Base-by-base conservation (phyloP, 2,113 vertebrate species). In the Phalacrocorax aristotelis region DNA sequence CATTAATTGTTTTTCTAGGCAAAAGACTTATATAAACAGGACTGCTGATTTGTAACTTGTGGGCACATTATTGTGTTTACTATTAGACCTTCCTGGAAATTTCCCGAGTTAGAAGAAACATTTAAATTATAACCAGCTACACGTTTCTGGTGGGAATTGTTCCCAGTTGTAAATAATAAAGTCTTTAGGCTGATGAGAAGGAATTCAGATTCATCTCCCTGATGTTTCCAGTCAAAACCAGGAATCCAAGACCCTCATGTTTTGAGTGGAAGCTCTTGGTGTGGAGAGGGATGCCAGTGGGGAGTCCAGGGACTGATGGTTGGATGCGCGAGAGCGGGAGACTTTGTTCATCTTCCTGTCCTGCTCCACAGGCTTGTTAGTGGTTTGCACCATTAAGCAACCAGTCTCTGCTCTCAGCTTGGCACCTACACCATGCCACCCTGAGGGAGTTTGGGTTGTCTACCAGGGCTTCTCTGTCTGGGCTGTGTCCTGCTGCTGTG, bases 51-150 rank as follows among this genome's bases (percentile, higher is more conserved):
- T 95, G 92, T 89, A 91, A 94, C 62, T 76, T 52, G 64, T 54
- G 65, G 74, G 81, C 65, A 91, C 34, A 8, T 92, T 70, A 22
- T 30, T 85, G 42, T 92, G 66, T 91, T 95, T 93, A 69, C 74
- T 84, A 51, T 76, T 57, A 80, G 68, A 84, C 69, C 76, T 95
- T 95, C 89, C 90, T 89, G 93, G 92, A 96, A 92, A 87, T 82
- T 81, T 94, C 91, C 68, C 0, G 18, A 92, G 70, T 81, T 89
- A 74, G 58, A 91, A 92, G 87, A 92, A 96, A 69, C 52, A 76
- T 55, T 92, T 89, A 79, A 94, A 77, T 80, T 87, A 78, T 60
- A 84, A 62, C 66, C 48, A 87, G 80, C 79, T 70, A 77, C 77
- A 74, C 12, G 1, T 65, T 91, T 66, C 81, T 90, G 42, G 66